Evolutionary conservation across 2,797 vertebrate genomes (phyloP), one percentile per base, ranked within the genome.

Genomic region (Sternotherus odoratus): DNA sequence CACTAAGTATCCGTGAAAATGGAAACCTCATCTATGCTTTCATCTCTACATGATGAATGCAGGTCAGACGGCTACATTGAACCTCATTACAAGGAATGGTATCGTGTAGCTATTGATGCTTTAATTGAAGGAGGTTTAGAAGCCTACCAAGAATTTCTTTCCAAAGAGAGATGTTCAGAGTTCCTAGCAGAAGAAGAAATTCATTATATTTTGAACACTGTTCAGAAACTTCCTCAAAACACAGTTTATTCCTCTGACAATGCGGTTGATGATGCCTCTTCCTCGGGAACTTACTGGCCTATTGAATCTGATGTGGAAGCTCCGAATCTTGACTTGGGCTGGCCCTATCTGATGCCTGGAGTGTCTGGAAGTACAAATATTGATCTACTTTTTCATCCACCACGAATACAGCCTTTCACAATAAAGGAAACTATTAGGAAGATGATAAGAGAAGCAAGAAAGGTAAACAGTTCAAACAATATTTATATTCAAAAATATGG

Each of bases 281-380:
- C 99, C 46, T 99, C 99, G 0, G 99, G 99, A 87, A 99, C 99
- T 0, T 99, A 99, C 94, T 99, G 99, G 99, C 99, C 99, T 7
- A 75, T 98, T 82, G 98, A 99, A 92, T 99, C 99, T 0, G 99
- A 99, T 81, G 98, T 99, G 91, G 98, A 98, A 78, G 98, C 99
- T 2, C 99, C 99, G 72, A 98, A 99, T 95, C 98, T 99, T 96
- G 99, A 99, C 56, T 97, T 99, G 83, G 99, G 99, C 5, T 99
- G 99, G 99, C 99, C 99, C 0, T 98, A 98, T 10, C 92, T 98
- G 85, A 97, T 98, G 97, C 98, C 98, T 17, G 98, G 98, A 91
- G 98, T 97, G 54, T 94, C 97, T 33, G 91, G 93, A 7, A 97
- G 98, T 81, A 99, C 99, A 9, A 99, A 99, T 87, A 98, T 99